Evolutionary conservation across 2,797 vertebrate species (phyloP).

Genomic region (Selene dorsalis): DNA sequence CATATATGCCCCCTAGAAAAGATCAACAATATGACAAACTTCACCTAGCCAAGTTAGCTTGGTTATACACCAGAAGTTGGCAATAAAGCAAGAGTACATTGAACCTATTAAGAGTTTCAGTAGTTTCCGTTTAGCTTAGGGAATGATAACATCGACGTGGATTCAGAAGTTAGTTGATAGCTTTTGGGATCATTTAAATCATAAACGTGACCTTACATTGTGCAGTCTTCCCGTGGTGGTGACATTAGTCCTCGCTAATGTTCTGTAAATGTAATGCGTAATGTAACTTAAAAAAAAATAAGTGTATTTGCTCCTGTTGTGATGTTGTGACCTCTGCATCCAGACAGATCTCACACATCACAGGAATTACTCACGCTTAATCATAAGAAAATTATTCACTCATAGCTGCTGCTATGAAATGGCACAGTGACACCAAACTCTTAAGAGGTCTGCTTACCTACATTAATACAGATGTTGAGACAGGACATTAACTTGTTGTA

Average conservation of each 20-base stretch:
- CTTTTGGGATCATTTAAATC: not conserved
- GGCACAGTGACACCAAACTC: not conserved
- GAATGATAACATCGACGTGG: not conserved
- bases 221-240: not conserved
- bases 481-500: not conserved
- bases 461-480: not conserved
- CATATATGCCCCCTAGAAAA: not conserved
- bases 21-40: rapidly evolving
- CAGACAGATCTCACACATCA: not conserved
- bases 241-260: not conserved
- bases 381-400: not conserved
- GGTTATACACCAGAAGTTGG: not conserved
- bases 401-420: not conserved
- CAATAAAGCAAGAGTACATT: not conserved
- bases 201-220: not conserved
- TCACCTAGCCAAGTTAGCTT: not conserved
- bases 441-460: not conserved
- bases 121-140: not conserved
- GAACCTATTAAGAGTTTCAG: not conserved
- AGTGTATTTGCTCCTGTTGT: no score
- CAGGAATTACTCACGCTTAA: not conserved
- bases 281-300: no score
- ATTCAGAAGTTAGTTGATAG: not conserved
- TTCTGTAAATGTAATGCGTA: not conserved
- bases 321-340: not conserved